These are phyloP conservation scores for Metridium senile DNA, from an alignment of 92 coral and sea anemone species.

Conservation along the genomic window DNA sequence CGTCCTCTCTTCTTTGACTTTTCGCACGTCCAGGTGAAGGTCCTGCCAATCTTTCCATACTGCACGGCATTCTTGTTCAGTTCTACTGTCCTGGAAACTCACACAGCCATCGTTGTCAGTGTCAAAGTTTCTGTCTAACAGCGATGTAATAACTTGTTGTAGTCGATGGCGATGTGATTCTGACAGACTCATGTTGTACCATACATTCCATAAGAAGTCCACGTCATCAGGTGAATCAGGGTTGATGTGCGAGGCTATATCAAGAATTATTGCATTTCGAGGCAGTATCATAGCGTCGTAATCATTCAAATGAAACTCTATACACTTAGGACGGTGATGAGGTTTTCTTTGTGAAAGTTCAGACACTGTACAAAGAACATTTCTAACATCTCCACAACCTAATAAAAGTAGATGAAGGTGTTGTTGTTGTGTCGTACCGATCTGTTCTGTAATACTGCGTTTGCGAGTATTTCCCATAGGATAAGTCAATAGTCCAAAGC, in stretches of 20 bases:
- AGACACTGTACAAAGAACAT: too few species aligned
- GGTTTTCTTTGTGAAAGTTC: too few species aligned
- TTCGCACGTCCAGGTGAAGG: conserved; percentile 32
- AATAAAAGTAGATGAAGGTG: conserved; percentile 46
- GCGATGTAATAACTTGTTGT: too few species aligned
- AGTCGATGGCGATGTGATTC: too few species aligned
- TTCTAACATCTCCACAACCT: too few species aligned
- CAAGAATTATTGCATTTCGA: too few species aligned
- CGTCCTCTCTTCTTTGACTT: conserved; percentile 40
- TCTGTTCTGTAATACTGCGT: too few species aligned
- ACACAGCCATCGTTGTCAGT: conserved; percentile 3
- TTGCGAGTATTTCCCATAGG: conserved; percentile 65
- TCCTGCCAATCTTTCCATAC: conserved; percentile 60
- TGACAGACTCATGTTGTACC: conserved; percentile 70
- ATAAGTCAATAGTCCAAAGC: conserved; percentile 32
- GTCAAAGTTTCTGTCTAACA: conserved; percentile 21
- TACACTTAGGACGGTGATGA: too few species aligned
- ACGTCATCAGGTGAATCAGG: too few species aligned
- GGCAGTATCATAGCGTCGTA: too few species aligned
- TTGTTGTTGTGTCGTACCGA: conserved; percentile 38
- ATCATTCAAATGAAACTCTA: too few species aligned
- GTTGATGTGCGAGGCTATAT: too few species aligned
- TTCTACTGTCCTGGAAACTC: conserved; percentile 27
- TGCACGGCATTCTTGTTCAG: conserved; percentile 33
- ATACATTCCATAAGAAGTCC: conserved; percentile 70